Conservation (phyloP, 2,113 vertebrate species). For the Zosterops japonicus region DNA sequence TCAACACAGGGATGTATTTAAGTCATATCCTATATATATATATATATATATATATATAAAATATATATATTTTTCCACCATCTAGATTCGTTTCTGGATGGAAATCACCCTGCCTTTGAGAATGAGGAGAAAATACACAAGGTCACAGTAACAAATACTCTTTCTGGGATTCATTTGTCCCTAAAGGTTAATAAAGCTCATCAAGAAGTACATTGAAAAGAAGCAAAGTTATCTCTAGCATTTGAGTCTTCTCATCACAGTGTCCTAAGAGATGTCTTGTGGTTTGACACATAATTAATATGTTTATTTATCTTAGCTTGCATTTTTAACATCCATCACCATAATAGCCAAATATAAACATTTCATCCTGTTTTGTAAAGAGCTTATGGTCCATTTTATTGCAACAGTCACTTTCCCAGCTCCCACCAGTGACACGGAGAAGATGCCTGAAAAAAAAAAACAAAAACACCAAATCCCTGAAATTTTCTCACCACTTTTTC, state of each 20-base stretch:
- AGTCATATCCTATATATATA: too few relatives aligned
- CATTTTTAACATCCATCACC: not conserved
- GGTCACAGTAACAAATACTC: not conserved
- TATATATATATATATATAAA: too few relatives aligned
- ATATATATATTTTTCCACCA: not conserved
- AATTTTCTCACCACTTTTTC: not conserved
- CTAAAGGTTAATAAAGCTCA: conserved; percentile 24
- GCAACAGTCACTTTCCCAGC: conserved; percentile 14
- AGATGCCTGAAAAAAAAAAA: not conserved
- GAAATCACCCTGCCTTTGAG: not conserved
- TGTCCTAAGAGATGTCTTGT: conserved; percentile 28
- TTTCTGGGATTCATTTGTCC: conserved; percentile 5
- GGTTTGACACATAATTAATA: conserved; percentile 66
- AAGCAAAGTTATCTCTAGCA: not conserved
- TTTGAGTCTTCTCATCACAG: not conserved
- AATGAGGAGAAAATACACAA: not conserved
- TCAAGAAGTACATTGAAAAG: not conserved
- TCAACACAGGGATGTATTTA: not conserved
- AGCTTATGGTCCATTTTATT: not conserved
- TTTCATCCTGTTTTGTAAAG: not conserved
- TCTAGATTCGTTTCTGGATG: not conserved
- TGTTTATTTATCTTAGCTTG: conserved; percentile 31
- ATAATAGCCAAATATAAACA: conserved; percentile 29
- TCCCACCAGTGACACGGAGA: not conserved
- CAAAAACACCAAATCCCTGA: not conserved